phyloP scores from a whole-genome alignment of 2,113 vertebrate genomes.

The Leucopsar rothschildi region DNA sequence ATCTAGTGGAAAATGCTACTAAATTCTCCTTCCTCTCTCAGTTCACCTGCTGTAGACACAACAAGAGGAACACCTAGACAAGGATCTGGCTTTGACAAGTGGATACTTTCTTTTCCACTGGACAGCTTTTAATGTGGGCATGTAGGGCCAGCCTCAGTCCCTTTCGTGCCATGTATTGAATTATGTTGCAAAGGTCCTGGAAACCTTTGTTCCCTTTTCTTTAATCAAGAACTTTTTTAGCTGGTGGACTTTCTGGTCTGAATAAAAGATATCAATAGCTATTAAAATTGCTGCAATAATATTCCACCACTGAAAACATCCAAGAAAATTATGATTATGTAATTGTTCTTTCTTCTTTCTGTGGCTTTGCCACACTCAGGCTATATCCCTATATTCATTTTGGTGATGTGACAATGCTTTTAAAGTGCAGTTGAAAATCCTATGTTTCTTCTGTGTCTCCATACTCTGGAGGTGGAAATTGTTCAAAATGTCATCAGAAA shows the following conservation, averaged over 20 bases:
- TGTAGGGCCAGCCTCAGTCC: rapidly evolving
- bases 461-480: not conserved
- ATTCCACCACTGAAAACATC: not conserved
- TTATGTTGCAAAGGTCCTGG: not conserved
- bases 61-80: not conserved
- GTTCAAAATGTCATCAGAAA: not conserved
- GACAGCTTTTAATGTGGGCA: not conserved
- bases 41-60: not conserved
- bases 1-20: not conserved
- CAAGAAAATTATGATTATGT: not conserved
- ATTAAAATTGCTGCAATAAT: not conserved
- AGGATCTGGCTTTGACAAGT: not conserved
- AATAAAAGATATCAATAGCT: not conserved
- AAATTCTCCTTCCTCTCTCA: not conserved
- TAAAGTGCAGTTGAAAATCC: not conserved
- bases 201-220: not conserved
- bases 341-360: not conserved
- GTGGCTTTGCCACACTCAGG: not conserved
- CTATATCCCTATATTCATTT: not conserved
- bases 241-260: not conserved
- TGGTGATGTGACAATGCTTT: not conserved
- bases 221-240: not conserved
- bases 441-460: not conserved
- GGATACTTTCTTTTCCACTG: not conserved
- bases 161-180: rapidly evolving